Percentiles rank a stretch among this genome's conserved stretches.
Evolutionary conservation across 1,140 invertebrate species (phyloP).

Genomic region (Leptoteleia sp.): DNA sequence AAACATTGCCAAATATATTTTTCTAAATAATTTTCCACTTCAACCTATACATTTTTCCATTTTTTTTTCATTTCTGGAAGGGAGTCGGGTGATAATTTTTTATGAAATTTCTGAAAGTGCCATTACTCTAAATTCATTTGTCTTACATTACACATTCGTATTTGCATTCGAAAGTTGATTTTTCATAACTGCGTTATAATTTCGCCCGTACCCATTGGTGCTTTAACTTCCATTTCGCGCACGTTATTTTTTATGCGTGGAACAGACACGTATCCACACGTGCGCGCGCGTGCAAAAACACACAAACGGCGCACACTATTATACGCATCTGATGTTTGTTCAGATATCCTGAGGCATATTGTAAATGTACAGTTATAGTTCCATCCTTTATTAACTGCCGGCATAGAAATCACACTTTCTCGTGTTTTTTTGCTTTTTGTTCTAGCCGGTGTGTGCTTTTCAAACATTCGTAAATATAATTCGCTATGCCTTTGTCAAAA

Average conservation of each 20-base stretch:
- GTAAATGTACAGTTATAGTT: conserved; percentile 31
- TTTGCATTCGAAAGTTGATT: conserved; percentile 1
- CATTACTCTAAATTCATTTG: too few species aligned
- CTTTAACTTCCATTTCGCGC: conserved; percentile 18
- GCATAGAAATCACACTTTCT: conserved; percentile 22
- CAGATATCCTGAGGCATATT: conserved; percentile 32
- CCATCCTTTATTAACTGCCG: conserved; percentile 20
- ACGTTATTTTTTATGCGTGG: conserved; percentile 37
- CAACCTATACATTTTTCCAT: too few species aligned
- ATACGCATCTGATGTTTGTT: conserved; percentile 12
- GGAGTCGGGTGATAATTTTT: too few species aligned
- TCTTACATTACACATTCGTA: neutral
- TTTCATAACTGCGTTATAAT: conserved; percentile 4
- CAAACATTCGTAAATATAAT: conserved; percentile 54
- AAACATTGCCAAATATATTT: too few species aligned
- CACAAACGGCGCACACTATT: too few species aligned
- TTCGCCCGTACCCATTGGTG: conserved; percentile 3
- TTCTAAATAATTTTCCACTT: too few species aligned
- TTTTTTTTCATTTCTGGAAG: too few species aligned
- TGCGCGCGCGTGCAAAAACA: too few species aligned
- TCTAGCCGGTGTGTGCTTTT: conserved; percentile 18
- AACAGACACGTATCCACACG: conserved; percentile 5
- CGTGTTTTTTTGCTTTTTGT: too few species aligned
- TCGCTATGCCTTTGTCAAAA: conserved; percentile 38
- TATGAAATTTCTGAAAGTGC: too few species aligned